Base-by-base conservation (phyloP, 2,888 invertebrate species). In the Cephus runcator region DNA sequence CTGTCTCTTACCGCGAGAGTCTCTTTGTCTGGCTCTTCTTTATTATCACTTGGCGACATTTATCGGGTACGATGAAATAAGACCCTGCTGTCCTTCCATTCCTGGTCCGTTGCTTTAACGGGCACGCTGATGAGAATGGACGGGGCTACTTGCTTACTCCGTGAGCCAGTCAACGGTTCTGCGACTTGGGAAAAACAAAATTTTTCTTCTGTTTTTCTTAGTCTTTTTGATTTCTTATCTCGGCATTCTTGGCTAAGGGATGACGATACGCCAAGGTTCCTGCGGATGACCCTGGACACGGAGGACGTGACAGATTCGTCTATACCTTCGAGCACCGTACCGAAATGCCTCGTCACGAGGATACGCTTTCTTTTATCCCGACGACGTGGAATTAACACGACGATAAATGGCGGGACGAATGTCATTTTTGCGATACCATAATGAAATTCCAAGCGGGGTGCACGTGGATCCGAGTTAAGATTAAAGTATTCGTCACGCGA, bases 61-160 rank as follows among this genome's bases (percentile, higher is more conserved):
- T 80, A 81, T 77, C 73, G 73, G 76, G 75, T 11, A 56, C 31
- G 69, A 80, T 81, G 79, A 80, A 81, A 80, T 80, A 76, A 73
- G 75, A 76, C 30, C 77, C 36, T 69, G 56, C 33, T 68, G 75
- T 73, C 36, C 69, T 79, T 78, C 30, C 77, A 71, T 80, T 81
- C 81, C 75, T 76, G 56, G 56, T 56, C 56, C 23, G 23, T 56
- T 56, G 56, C 56, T 23, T 56, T 56, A 23, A 56, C 56, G 56
- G 56, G 56, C 56, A 56, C 9, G 56, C 23, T 56, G 23, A 56
- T 56, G 56, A 56, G 56, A 56, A 56, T 56, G 56, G 56, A 56
- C 56, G 56, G 56, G 56, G 56, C 23, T 56, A 56, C 56, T 56
- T 56, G 56, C 56, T 56, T 56, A 56, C 56, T 56, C 56, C 56